Base-by-base conservation (phyloP, 2,888 invertebrate species). In the Catonia carolina region DNA sequence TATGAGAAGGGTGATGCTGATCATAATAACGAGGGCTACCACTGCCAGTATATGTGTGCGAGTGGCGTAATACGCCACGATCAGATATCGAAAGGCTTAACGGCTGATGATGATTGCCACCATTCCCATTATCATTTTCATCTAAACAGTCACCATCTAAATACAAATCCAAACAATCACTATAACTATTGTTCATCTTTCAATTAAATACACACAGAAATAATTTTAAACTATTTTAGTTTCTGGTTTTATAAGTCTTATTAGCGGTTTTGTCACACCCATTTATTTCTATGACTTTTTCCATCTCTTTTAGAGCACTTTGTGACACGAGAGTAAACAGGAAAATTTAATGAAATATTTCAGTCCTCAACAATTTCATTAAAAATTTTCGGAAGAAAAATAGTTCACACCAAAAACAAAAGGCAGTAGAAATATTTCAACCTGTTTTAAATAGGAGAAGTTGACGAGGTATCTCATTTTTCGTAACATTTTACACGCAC, bases 181-280 rank as follows among this genome's bases (percentile, higher is more conserved):
- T 33, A 33, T 56, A 50, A 41, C 22, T 51, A 58, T 53, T 49
- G 56, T 52, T n/a, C n/a, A n/a, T n/a, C n/a, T 58, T 18, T 47
- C 4, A 49, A n/a, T n/a, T n/a, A n/a, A n/a, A n/a, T n/a, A n/a
- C n/a, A n/a, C n/a, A n/a, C n/a, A n/a, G 14, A 17, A 4, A 33
- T 22, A 54, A 2, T 33, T 45, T 18, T 17, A 10, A 31, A 20
- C 2, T 39, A 14, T 17, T 15, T n/a, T 52, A 18, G 8, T 14
- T 6, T 17, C 15, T 7, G 39, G 15, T 23, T 48, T 39, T 14
- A 27, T 20, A 23, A 39, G 8, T 8, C 22, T 15, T 33, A 36
- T 15, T 15, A 2, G 15, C 15, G n/a, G 33, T 33, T 10, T 10
- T 10, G 8, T 33, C 33, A 33, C 12, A 7, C 12, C 12, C 33